phyloP scores from a whole-genome alignment of 2,888 invertebrate species.

The Minunthozetes semirufus region DNA sequence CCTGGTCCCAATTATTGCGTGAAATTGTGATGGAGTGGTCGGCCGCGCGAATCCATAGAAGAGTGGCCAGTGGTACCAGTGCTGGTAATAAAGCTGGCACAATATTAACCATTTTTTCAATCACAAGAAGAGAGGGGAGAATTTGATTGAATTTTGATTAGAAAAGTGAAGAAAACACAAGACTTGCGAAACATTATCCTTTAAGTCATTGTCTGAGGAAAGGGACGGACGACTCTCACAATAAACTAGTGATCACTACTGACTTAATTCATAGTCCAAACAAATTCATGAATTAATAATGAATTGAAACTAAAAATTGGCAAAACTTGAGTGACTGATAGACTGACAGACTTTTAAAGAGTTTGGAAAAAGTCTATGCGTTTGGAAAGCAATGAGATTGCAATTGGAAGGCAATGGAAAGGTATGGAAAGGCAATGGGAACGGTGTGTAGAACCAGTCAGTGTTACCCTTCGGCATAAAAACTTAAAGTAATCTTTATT shows the following conservation, averaged over 20 bases:
- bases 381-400: too few relatives aligned
- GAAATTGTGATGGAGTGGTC: constrained; percentile 42
- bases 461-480: constrained; percentile 13
- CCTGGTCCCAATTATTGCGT: constrained; percentile 42
- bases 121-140: background rate
- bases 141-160: background rate
- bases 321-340: constrained; percentile 4
- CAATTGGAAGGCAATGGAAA: too few relatives aligned
- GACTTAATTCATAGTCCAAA: constrained; percentile 3
- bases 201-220: background rate
- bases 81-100: constrained; percentile 40
- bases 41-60: constrained; percentile 42
- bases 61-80: constrained; percentile 42
- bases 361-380: background rate
- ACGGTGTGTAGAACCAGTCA: constrained; percentile 15
- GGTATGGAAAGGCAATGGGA: background rate
- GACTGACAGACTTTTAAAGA: background rate
- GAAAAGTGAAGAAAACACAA: background rate
- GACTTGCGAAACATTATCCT: background rate
- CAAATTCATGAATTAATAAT: background rate
- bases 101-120: constrained; percentile 34
- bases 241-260: background rate
- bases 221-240: background rate
- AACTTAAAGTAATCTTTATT: constrained; percentile 17
- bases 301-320: background rate